These are phyloP conservation scores for Hemistola chrysoprasaria DNA, from an alignment of 2,888 invertebrate species.

Conservation along the genomic window DNA sequence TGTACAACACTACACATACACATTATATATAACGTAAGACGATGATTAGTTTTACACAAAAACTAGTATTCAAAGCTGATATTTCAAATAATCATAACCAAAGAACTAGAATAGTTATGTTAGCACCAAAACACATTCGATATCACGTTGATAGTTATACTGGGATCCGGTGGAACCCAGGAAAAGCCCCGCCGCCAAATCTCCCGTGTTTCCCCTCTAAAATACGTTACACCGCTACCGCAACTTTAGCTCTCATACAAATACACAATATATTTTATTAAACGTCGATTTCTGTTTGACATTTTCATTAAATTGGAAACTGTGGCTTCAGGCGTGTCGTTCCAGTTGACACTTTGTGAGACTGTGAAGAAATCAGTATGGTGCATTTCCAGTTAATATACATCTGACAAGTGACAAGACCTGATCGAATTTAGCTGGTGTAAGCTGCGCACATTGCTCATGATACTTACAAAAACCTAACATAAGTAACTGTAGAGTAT, in stretches of 20 bases:
- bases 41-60: too few species aligned
- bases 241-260: conserved; percentile 19
- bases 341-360: too few species aligned
- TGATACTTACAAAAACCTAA: too few species aligned
- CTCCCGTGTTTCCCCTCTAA: conserved; percentile 53
- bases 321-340: too few species aligned
- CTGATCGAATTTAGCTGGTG: too few species aligned
- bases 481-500: too few species aligned
- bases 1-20: conserved; percentile 31
- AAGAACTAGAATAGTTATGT: conserved; percentile 55
- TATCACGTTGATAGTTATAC: conserved; percentile 66
- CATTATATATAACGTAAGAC: too few species aligned
- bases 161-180: conserved; percentile 52
- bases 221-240: conserved; percentile 40
- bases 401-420: too few species aligned
- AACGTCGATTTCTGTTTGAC: conserved; percentile 10
- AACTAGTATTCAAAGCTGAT: too few species aligned
- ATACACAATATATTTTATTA: conserved; percentile 18
- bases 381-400: too few species aligned
- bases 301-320: conserved; percentile 1
- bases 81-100: conserved; percentile 32
- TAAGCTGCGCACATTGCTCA: too few species aligned
- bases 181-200: conserved; percentile 56
- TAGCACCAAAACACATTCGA: conserved; percentile 62
- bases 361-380: too few species aligned